Base-by-base conservation (phyloP, 2,888 invertebrate genomes). In the Ferdinandea cuprea region DNA sequence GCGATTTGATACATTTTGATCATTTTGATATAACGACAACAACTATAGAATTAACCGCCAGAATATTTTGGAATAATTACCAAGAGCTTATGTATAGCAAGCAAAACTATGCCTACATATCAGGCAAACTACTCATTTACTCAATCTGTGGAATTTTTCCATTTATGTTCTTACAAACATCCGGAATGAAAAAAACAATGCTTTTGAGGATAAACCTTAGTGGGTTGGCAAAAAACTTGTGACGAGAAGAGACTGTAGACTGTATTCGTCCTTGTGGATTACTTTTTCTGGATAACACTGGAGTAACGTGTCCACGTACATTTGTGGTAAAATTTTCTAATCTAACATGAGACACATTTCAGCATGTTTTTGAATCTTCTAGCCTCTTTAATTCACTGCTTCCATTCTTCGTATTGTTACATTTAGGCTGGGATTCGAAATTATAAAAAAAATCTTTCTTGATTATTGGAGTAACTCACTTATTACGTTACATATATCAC, bases 121-220 rank as follows among this genome's bases (percentile, higher is more conserved):
- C 81, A 77, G 81, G 71, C n/a, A 81, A 81, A 81, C 81, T 66
- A 71, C 81, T 77, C 77, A 77, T 81, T 81, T 81, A 77, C 81
- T 81, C 77, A 81, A 81, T 71, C 56, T 65, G 77, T 71, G 71
- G 81, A 65, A 77, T 81, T 77, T 77, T 81, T 81, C 71, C 81
- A 72, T 77, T 81, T 77, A 81, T 77, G 65, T 66, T 65, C 81
- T 77, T 66, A 81, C 77, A 77, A 81, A 77, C 71, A 72, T 77
- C 77, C 77, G 81, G 81, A 81, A 81, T 77, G 81, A 66, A 76
- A 81, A n/a, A 77, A 81, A 81, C 77, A 77, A 77, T 66, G 81
- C 81, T 72, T 66, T 71, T 66, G 77, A 66, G 77, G 54, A 66
- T 56, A 81, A 65, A 77, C 77, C 71, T 77, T 59, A 72, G 71